Percentiles rank a stretch among this genome's conserved stretches.
Evolutionary conservation across 2,113 vertebrate genomes (phyloP).

Genomic region (Acanthisitta chloris): DNA sequence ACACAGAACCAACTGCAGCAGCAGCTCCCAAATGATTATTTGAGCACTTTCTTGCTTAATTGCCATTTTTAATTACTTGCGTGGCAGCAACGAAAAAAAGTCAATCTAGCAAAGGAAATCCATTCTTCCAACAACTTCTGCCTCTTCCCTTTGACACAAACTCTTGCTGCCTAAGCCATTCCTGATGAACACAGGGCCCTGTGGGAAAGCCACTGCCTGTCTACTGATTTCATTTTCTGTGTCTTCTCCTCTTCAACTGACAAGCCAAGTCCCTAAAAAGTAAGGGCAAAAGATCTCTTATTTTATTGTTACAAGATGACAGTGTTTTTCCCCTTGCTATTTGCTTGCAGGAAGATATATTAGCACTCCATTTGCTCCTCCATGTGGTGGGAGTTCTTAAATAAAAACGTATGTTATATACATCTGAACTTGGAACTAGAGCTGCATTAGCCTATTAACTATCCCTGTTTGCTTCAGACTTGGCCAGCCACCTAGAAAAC

Average conservation of each 20-base stretch:
- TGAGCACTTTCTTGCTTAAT: slow-evolving; percentile 8
- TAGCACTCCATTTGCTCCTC: slow-evolving; percentile 30
- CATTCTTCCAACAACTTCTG: slow-evolving; percentile 48
- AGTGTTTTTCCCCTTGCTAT: not conserved
- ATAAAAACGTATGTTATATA: slow-evolving; percentile 29
- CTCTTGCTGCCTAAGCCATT: slow-evolving; percentile 42
- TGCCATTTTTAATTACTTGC: slow-evolving; percentile 31
- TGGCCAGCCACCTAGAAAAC: slow-evolving; percentile 57
- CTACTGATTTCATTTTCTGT: slow-evolving; percentile 51
- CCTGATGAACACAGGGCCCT: slow-evolving; percentile 44
- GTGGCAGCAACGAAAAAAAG: not conserved
- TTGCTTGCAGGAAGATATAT: slow-evolving; percentile 7
- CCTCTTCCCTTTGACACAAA: slow-evolving; percentile 24
- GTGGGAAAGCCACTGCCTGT: slow-evolving; percentile 56
- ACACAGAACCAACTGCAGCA: not conserved
- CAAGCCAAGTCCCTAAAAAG: slow-evolving; percentile 25
- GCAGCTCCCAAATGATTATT: not conserved
- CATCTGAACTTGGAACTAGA: not conserved
- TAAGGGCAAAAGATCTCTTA: not conserved
- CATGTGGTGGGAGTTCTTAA: slow-evolving; percentile 51
- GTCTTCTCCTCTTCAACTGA: not conserved
- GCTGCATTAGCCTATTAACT: not conserved
- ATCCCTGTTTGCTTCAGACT: slow-evolving; percentile 51
- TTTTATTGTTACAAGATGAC: not conserved
- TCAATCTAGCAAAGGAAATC: slow-evolving; percentile 26